Percentiles rank a stretch among this genome's conserved stretches.
phyloP scores from a whole-genome alignment of 2,888 invertebrate genomes.

The Drosophila hamatofila region DNA sequence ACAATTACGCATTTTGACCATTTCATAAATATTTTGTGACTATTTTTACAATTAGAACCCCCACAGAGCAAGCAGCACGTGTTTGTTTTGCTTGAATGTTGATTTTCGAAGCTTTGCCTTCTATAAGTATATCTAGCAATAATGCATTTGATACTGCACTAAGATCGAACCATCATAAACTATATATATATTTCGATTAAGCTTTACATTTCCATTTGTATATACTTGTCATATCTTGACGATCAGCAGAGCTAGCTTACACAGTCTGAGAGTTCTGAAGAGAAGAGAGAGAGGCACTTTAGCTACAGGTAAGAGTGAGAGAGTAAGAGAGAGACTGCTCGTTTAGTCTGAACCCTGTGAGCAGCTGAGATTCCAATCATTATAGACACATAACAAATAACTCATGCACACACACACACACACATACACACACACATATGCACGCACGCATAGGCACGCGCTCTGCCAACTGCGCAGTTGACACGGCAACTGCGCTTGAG shows the following conservation, averaged over 20 bases:
- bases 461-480: neutral
- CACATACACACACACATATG: neutral
- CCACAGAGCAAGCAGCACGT: neutral
- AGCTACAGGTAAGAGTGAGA: neutral
- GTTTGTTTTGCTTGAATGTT: neutral
- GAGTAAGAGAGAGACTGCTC: neutral
- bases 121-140: too few species aligned
- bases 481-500: too few species aligned
- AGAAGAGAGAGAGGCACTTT: neutral
- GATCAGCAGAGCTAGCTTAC: neutral
- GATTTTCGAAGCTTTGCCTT: neutral
- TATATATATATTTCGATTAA: too few species aligned
- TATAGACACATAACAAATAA: too few species aligned
- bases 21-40: slow-evolving; percentile 10
- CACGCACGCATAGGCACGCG: neutral
- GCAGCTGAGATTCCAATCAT: too few species aligned
- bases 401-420: too few species aligned
- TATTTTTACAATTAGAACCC: slow-evolving; percentile 4
- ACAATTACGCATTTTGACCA: slow-evolving; percentile 18
- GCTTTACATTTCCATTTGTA: too few species aligned
- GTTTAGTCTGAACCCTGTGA: too few species aligned
- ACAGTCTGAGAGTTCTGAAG: neutral
- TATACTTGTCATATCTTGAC: neutral
- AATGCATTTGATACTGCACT: too few species aligned
- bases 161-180: too few species aligned